phyloP scores from a whole-genome alignment of 2,113 vertebrate genomes.

The Apeltes quadracus region DNA sequence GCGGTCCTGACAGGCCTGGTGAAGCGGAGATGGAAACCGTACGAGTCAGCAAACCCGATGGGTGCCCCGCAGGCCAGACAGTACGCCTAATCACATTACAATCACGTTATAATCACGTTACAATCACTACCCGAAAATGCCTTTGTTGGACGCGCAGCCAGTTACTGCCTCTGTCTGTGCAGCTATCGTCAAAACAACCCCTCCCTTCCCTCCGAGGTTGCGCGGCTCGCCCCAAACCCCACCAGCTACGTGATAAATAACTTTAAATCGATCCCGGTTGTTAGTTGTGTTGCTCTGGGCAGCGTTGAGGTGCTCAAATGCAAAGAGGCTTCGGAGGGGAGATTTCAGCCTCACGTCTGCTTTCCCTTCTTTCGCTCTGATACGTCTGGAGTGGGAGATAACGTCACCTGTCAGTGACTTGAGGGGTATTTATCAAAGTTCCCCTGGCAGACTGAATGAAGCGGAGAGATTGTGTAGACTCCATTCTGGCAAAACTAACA shows the following conservation, averaged over 20 bases:
- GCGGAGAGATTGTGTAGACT: constrained; percentile 42
- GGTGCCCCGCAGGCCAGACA: constrained; percentile 59
- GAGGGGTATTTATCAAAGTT: constrained; percentile 22
- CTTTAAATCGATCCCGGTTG: neutral
- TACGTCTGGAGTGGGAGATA: constrained; percentile 13
- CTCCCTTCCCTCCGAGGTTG: neutral
- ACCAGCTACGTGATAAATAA: neutral
- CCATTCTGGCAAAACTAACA: constrained; percentile 33
- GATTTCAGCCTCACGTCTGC: neutral
- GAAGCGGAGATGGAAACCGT: constrained; percentile 67
- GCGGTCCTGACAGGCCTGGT: constrained; percentile 70
- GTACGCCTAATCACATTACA: constrained; percentile 69
- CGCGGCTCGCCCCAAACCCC: neutral
- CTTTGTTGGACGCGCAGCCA: constrained; percentile 60
- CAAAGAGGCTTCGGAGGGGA: neutral
- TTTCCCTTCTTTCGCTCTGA: neutral
- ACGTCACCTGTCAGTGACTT: constrained; percentile 21
- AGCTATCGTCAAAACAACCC: constrained; percentile 55
- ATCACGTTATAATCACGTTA: constrained; percentile 71
- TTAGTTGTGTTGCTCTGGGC: neutral
- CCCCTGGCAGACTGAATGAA: constrained; percentile 18
- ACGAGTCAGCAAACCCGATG: constrained; percentile 70
- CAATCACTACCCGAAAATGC: constrained; percentile 68
- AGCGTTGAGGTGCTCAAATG: neutral
- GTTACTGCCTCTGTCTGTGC: constrained; percentile 15